Evolutionary conservation across 23 tunicate species (phyloP), one percentile per base, ranked within the genome.

Genomic region (Diplosoma virens): DNA sequence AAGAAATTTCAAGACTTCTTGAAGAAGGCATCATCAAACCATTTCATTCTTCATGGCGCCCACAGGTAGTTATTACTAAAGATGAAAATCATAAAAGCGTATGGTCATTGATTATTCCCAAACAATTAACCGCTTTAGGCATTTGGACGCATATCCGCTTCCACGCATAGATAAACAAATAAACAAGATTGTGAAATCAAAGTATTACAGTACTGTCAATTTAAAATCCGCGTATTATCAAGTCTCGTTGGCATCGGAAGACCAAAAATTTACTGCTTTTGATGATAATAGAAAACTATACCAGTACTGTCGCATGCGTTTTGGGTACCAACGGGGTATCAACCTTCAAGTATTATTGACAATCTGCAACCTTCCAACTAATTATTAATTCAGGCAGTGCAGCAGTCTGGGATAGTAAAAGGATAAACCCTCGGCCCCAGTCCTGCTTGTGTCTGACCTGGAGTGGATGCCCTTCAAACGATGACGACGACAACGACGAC

Each of bases 81-180:
- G 70, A 76, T 30, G 55, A 58, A 36, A 47, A 28, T 33, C 68
- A 59, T 24, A 76, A 76, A 34, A 25, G 20, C 32, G 81, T 26
- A 58, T 76, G 81, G 50, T 58, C 32, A 35, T 59, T 14, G 81
- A 76, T 30, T 76, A 76, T 47, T 58, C 70, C 5, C 78, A 67
- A 36, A 67, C 74, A 16, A 25, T 67, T 5, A 67, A 67, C 21
- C 60, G 69, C 45, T 76, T 55, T 31, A 76, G 69, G 1, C 47
- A 76, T 31, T 31, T 76, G 23, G 76, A 70, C 58, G 76, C 76
- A 36, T 70, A 70, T 16, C 58, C 76, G 3, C 26, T 70, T 5
- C 76, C 76, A 3, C 20, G 63, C 4, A 70, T 73, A 6, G 26
- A 58, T 55, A 50, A 58, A 25, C 48, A 32, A 25, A 55, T 76